Evolutionary conservation across 2,113 vertebrate genomes (phyloP).

Genomic region (Myotis davidii): DNA sequence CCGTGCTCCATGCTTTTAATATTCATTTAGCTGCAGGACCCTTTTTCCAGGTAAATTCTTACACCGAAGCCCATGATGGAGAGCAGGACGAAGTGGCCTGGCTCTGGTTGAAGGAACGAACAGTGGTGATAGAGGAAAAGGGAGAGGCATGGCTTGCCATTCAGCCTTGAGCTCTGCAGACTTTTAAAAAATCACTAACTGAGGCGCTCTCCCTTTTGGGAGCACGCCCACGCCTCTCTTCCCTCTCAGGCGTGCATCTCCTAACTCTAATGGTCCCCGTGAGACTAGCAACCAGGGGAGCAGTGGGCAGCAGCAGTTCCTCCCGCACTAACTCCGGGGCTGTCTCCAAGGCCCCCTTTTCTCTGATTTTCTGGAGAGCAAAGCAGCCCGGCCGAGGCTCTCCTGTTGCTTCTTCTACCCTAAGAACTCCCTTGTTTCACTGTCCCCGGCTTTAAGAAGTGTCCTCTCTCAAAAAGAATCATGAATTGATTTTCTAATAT

Average conservation of each 20-base stretch:
- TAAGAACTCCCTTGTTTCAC: too few species aligned
- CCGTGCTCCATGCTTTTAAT: background rate
- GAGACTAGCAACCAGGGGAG: too few species aligned
- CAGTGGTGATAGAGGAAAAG: background rate
- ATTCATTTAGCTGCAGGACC: background rate
- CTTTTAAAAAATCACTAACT: background rate
- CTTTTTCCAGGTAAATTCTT: background rate
- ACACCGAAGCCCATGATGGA: background rate
- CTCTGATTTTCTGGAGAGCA: too few species aligned
- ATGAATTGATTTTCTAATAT: slow-evolving; percentile 17
- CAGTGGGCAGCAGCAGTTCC: too few species aligned
- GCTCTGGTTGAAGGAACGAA: background rate
- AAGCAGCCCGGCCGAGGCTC: too few species aligned
- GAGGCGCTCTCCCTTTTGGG: background rate
- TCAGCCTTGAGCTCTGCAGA: background rate
- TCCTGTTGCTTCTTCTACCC: too few species aligned
- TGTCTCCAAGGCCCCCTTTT: too few species aligned
- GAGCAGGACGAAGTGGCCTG: background rate
- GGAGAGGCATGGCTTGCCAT: background rate
- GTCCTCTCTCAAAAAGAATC: background rate
- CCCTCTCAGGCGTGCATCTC: background rate
- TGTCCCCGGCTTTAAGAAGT: too few species aligned
- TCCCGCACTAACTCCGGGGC: too few species aligned
- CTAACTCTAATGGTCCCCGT: too few species aligned
- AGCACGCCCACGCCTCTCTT: background rate